A percentile compares a stretch with the other conserved stretches of the same genome.
Evolutionary conservation across 2,113 vertebrate species (phyloP).

Genomic region (Castor canadensis): DNA sequence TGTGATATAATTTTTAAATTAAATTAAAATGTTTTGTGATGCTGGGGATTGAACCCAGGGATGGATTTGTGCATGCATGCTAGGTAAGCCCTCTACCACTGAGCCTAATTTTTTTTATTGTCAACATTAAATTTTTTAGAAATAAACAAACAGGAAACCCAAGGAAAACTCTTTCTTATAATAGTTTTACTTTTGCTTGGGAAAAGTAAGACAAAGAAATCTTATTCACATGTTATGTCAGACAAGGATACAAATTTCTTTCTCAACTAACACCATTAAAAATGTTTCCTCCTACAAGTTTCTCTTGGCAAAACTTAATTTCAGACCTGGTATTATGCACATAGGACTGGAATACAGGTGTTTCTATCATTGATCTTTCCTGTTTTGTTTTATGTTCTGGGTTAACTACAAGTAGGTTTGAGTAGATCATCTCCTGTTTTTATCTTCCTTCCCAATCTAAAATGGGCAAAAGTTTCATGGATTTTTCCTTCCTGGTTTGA

Average conservation of each 20-base stretch:
- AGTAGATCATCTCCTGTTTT: not conserved
- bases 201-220: slow-evolving; percentile 5
- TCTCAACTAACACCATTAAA: not conserved
- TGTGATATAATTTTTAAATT: not conserved
- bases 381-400: not conserved
- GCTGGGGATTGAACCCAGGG: not conserved
- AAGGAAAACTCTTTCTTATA: not conserved
- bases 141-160: not conserved
- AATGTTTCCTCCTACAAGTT: not conserved
- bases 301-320: not conserved
- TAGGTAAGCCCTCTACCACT: not conserved
- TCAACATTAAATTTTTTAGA: not conserved
- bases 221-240: not conserved
- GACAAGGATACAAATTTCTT: not conserved
- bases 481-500: slow-evolving; percentile 56
- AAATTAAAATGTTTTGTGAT: not conserved
- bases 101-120: not conserved
- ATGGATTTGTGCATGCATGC: not conserved
- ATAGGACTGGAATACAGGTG: not conserved
- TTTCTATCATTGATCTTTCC: not conserved
- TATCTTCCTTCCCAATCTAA: slow-evolving; percentile 54
- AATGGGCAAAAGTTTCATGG: slow-evolving; percentile 51
- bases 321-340: not conserved
- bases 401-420: not conserved
- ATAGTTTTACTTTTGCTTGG: slow-evolving; percentile 6